phyloP scores from a whole-genome alignment of 2,113 vertebrate species.

The Pedetes capensis region DNA sequence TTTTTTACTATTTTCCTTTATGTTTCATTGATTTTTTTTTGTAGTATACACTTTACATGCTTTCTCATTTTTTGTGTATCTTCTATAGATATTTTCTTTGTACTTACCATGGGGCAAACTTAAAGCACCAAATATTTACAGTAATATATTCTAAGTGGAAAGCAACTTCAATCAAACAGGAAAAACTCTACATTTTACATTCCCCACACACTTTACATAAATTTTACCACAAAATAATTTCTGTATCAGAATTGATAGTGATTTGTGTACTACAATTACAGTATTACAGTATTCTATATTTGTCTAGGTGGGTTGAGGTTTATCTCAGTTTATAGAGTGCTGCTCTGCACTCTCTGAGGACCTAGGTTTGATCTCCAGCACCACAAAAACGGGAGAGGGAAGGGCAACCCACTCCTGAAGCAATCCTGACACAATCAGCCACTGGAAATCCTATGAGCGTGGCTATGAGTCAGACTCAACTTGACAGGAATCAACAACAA shows the following conservation, averaged over 20 bases:
- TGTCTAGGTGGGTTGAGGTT: too few species aligned
- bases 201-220: neutral
- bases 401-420: too few species aligned
- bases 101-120: too few species aligned
- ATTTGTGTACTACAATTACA: neutral
- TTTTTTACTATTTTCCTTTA: neutral
- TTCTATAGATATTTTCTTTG: neutral
- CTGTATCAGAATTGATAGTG: neutral
- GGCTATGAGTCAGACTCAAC: too few species aligned
- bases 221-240: neutral
- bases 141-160: neutral
- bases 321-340: too few species aligned
- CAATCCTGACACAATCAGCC: too few species aligned
- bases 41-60: neutral
- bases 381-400: too few species aligned
- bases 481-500: too few species aligned
- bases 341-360: too few species aligned
- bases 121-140: neutral
- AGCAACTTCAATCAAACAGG: neutral
- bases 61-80: neutral
- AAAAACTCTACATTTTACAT: neutral
- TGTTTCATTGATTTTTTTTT: neutral
- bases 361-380: too few species aligned
- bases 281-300: neutral
- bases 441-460: too few species aligned